Base-by-base conservation (phyloP, 2,797 vertebrate species). In the Vireo griseus region DNA sequence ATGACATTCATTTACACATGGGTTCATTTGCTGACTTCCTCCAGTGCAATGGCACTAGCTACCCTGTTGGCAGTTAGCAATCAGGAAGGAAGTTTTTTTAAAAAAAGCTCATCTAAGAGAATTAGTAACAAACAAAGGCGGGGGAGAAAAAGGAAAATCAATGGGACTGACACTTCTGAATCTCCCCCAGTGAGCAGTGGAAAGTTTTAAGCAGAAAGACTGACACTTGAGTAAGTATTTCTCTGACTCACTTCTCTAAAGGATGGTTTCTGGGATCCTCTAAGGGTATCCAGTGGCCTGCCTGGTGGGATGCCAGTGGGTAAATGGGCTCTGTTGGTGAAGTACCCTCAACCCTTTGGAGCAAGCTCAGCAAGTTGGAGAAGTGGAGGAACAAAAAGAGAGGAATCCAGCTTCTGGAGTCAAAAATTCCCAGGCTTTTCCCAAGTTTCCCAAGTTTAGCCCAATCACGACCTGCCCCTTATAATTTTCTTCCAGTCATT, bases 1-100 rank as follows among this genome's bases (percentile, higher is more conserved):
- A 91, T 89, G 84, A 31, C 81, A 86, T 90, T 94, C 79, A 73
- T 94, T 91, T 88, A 90, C 79, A 78, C 79, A 81, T 57, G 82
- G 51, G 24, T 75, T 94, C 58, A 59, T 63, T 95, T 90, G 79
- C 22, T 73, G 75, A 75, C 62, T 91, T 93, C 73, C 79, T 92
- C 55, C 69, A 81, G 58, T 61, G 72, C 65, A 65, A 88, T 13
- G 52, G 68, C 67, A 82, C 48, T 84, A 90, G 44, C 58, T 82
- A 71, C 50, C 8, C 86, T 77, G 67, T 66, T 74, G 72, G 75
- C 74, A 92, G 68, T 68, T 65, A 93, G 72, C 47, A 87, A 75
- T 75, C 84, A 83, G 44, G 54, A 92, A 92, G 24, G 28, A 75
- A 8, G 1, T 25, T 85, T 66, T 69, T 16, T 5, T 17, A 24